phyloP scores from a whole-genome alignment of 2,797 vertebrate species.

The Scomberomorus guttatus region DNA sequence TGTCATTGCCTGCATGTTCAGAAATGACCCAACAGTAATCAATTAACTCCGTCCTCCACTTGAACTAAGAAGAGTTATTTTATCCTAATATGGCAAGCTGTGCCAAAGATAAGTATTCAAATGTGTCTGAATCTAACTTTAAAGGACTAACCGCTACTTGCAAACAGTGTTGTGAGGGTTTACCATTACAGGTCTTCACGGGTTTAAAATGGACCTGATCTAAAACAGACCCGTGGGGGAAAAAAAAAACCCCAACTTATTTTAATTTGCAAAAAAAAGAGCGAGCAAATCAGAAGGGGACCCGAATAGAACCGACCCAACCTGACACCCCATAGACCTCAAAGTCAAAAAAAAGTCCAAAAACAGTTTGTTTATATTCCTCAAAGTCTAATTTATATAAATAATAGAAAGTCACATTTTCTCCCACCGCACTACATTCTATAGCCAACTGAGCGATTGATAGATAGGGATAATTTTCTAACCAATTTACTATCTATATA shows the following conservation, averaged over 20 bases:
- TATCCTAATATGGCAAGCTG: neutral
- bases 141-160: conserved; percentile 34
- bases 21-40: neutral
- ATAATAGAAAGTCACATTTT: too few relatives aligned
- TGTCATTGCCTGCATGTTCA: conserved; percentile 50
- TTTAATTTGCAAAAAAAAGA: neutral
- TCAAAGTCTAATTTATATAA: too few relatives aligned
- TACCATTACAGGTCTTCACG: too few relatives aligned
- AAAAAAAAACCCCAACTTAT: neutral
- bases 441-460: too few relatives aligned
- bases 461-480: too few relatives aligned
- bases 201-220: neutral
- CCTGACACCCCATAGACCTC: neutral
- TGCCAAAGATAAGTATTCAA: conserved; percentile 22
- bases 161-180: conserved; percentile 23
- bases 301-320: neutral
- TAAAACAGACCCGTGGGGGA: neutral
- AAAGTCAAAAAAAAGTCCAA: too few relatives aligned
- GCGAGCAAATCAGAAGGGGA: too few relatives aligned
- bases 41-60: neutral
- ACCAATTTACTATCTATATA: neutral
- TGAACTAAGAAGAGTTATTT: neutral
- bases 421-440: too few relatives aligned
- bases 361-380: too few relatives aligned
- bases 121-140: neutral